phyloP scores from a whole-genome alignment of 2,797 vertebrate genomes.

The Steatocranus sp. region DNA sequence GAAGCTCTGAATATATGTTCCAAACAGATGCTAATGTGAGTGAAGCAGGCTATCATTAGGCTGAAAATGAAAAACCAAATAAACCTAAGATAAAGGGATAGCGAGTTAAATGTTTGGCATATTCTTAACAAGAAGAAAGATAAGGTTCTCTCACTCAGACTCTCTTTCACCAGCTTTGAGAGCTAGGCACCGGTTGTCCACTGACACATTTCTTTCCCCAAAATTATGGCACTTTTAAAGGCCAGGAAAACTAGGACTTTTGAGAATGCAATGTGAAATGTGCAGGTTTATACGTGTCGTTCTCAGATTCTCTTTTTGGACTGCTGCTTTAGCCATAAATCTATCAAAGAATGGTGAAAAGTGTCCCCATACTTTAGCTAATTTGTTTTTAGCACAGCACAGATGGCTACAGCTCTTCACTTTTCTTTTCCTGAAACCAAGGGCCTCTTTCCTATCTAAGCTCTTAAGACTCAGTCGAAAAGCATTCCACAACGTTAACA shows the following conservation, averaged over 20 bases:
- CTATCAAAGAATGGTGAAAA: background rate
- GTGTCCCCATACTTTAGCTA: background rate
- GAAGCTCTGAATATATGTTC: background rate
- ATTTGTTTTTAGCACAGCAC: background rate
- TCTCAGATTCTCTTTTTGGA: background rate
- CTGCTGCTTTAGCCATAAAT: background rate
- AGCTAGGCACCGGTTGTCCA: constrained; percentile 4
- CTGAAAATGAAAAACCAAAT: background rate
- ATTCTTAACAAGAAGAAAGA: background rate
- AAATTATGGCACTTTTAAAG: background rate
- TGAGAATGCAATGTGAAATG: background rate
- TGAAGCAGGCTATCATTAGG: background rate
- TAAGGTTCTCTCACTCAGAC: background rate
- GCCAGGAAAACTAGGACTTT: background rate
- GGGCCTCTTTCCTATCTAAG: constrained; percentile 41
- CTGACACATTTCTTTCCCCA: background rate
- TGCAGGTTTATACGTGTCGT: background rate
- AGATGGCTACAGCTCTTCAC: background rate
- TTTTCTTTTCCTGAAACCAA: constrained; percentile 18
- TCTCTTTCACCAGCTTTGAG: background rate
- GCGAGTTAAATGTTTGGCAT: background rate
- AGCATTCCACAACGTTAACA: constrained; percentile 46
- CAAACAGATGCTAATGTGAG: background rate
- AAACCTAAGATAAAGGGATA: background rate
- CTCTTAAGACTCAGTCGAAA: constrained; percentile 16